phyloP scores from a whole-genome alignment of 2,888 invertebrate genomes.

The Stenotaenia linearis region DNA sequence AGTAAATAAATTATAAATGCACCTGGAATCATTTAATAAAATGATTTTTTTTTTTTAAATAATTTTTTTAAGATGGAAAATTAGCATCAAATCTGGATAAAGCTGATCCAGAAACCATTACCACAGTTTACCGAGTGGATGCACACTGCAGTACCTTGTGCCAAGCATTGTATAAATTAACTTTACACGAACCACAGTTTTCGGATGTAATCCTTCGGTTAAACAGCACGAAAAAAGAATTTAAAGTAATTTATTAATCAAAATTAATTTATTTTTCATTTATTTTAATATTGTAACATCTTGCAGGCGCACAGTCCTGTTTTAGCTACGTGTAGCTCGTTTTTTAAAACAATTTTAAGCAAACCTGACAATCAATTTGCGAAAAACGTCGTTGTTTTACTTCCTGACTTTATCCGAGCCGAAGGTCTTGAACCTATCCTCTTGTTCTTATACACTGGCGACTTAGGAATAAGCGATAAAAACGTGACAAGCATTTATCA shows the following conservation, averaged over 20 bases:
- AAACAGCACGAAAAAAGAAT: neutral
- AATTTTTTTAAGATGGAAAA: neutral
- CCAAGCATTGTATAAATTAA: slow-evolving; percentile 24
- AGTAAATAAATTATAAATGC: neutral
- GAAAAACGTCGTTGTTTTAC: slow-evolving; percentile 15
- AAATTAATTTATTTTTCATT: neutral
- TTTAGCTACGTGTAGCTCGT: slow-evolving; percentile 17
- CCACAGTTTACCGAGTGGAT: slow-evolving; percentile 5
- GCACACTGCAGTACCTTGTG: neutral
- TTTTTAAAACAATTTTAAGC: slow-evolving; percentile 1
- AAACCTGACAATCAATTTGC: slow-evolving; percentile 27
- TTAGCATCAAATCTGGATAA: neutral
- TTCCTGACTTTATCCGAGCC: slow-evolving; percentile 18
- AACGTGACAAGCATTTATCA: neutral
- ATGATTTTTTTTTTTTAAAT: no score
- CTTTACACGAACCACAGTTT: neutral
- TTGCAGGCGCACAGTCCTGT: slow-evolving; percentile 16
- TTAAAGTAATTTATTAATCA: neutral
- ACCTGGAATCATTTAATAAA: no score
- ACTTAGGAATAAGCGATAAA: neutral
- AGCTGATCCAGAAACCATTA: neutral
- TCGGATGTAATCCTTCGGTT: slow-evolving; percentile 11
- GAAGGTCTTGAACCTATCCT: slow-evolving; percentile 3
- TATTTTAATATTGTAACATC: neutral
- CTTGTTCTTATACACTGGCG: slow-evolving; percentile 22